These are phyloP conservation scores for Drosophila paulistorum DNA, from an alignment of 1,140 invertebrate genomes.

Conservation along the genomic window DNA sequence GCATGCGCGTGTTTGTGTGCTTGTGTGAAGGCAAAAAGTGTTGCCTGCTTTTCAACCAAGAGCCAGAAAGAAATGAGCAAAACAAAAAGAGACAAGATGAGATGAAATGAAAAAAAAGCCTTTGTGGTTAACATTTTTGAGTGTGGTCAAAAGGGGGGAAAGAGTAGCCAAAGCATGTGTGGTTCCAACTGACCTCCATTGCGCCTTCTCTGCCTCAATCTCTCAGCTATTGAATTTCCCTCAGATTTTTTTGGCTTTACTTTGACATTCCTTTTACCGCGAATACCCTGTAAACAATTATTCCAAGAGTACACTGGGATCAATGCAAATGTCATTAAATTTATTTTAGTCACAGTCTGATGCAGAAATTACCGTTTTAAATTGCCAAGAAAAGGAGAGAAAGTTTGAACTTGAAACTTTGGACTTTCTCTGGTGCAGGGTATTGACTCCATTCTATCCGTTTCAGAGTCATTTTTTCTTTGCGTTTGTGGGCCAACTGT, in stretches of 20 bases:
- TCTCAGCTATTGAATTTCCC: conserved; percentile 51
- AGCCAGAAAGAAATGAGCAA: conserved; percentile 26
- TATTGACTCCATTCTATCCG: neutral
- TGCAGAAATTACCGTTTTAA: no score
- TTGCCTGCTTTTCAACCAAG: conserved; percentile 5
- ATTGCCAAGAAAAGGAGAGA: no score
- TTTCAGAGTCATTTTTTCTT: neutral
- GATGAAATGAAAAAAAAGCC: conserved; percentile 12
- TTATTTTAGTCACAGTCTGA: no score
- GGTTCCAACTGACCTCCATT: neutral
- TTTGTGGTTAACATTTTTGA: conserved; percentile 23
- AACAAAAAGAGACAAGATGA: neutral
- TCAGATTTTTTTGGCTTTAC: conserved; percentile 49
- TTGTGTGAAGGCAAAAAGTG: conserved; percentile 22
- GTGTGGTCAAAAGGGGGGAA: neutral
- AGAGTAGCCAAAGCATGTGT: conserved; percentile 15
- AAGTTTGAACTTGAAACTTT: no score
- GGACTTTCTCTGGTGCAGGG: neutral
- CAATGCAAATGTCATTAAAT: neutral
- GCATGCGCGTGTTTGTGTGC: conserved; percentile 18
- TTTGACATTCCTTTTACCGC: conserved; percentile 46
- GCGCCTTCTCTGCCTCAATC: neutral
- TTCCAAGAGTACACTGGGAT: conserved; percentile 9
- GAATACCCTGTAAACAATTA: conserved; percentile 21
- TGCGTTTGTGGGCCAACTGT: conserved; percentile 56